phyloP scores from a whole-genome alignment of 2,888 invertebrate genomes.

The Brachypalpus laphriformis region DNA sequence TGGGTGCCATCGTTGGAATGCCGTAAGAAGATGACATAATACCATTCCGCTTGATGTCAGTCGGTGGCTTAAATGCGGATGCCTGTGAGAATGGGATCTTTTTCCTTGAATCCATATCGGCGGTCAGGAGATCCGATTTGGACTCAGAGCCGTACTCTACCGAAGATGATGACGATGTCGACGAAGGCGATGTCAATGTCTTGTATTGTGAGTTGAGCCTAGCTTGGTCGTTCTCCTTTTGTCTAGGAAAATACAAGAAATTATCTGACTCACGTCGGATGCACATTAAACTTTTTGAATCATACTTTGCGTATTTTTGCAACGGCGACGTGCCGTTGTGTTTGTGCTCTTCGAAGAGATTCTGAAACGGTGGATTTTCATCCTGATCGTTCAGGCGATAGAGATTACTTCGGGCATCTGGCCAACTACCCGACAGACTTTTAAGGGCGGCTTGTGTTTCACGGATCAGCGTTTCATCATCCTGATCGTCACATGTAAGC shows the following conservation, averaged over 20 bases:
- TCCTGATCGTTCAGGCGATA: constrained; percentile 89
- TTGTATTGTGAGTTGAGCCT: constrained; percentile 80
- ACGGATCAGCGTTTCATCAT: constrained; percentile 92
- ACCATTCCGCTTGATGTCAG: constrained; percentile 85
- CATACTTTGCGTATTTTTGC: constrained; percentile 79
- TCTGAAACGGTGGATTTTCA: constrained; percentile 91
- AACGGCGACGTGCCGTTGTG: constrained; percentile 78
- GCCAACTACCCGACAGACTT: constrained; percentile 94
- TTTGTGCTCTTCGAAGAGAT: constrained; percentile 92
- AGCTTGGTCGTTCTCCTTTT: constrained; percentile 82
- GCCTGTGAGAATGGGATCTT: constrained; percentile 88
- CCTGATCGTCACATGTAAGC: constrained; percentile 84
- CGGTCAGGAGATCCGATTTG: constrained; percentile 38
- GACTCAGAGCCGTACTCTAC: constrained; percentile 67
- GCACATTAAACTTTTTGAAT: constrained; percentile 71
- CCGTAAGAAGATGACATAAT: constrained; percentile 76
- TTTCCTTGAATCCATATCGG: constrained; percentile 70
- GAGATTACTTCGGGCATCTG: constrained; percentile 86
- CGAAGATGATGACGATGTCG: constrained; percentile 53
- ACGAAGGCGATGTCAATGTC: constrained; percentile 61
- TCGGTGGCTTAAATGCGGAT: constrained; percentile 91
- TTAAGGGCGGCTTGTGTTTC: constrained; percentile 95
- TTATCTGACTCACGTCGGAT: constrained; percentile 85
- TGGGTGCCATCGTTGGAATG: constrained; percentile 48
- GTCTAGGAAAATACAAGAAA: constrained; percentile 84